These are phyloP conservation scores for Typhlichthys subterraneus DNA, from an alignment of 2,797 vertebrate species.

Conservation along the genomic window DNA sequence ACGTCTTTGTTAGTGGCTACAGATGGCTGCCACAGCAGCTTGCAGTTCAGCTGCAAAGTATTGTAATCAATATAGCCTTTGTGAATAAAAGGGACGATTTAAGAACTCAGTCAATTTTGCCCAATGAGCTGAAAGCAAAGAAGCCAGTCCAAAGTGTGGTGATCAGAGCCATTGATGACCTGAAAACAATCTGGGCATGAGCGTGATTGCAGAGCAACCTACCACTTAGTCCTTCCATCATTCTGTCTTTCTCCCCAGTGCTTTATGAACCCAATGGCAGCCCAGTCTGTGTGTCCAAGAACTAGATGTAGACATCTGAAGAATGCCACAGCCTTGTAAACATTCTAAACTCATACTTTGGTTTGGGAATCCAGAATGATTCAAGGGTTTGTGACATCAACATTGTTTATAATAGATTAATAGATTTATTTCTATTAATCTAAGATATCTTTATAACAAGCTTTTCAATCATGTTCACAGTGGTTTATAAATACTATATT, in stretches of 20 bases:
- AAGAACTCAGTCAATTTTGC: constrained; percentile 68
- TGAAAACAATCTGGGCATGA: constrained; percentile 64
- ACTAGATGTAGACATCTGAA: constrained; percentile 43
- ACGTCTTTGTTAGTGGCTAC: constrained; percentile 67
- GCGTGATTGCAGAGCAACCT: constrained; percentile 37
- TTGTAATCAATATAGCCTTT: constrained; percentile 64
- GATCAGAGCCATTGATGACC: constrained; percentile 67
- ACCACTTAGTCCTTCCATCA: constrained; percentile 47
- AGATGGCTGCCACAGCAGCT: constrained; percentile 56
- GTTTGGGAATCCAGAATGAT: neutral
- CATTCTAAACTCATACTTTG: constrained; percentile 21
- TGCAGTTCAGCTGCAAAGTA: constrained; percentile 56
- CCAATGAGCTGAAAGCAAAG: constrained; percentile 50
- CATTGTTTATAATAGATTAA: too few relatives aligned
- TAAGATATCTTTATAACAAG: too few relatives aligned
- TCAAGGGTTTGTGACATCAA: neutral
- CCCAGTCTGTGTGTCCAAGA: constrained; percentile 35
- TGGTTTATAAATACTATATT: too few relatives aligned
- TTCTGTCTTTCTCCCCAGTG: constrained; percentile 12
- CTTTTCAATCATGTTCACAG: too few relatives aligned
- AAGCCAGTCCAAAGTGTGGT: constrained; percentile 37
- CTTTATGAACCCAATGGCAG: constrained; percentile 46
- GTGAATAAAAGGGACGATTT: constrained; percentile 60
- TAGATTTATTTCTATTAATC: too few relatives aligned
- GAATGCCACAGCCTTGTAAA: constrained; percentile 39